Evolutionary conservation across 2,113 vertebrate genomes (phyloP).

Genomic region (Lathamus discolor): DNA sequence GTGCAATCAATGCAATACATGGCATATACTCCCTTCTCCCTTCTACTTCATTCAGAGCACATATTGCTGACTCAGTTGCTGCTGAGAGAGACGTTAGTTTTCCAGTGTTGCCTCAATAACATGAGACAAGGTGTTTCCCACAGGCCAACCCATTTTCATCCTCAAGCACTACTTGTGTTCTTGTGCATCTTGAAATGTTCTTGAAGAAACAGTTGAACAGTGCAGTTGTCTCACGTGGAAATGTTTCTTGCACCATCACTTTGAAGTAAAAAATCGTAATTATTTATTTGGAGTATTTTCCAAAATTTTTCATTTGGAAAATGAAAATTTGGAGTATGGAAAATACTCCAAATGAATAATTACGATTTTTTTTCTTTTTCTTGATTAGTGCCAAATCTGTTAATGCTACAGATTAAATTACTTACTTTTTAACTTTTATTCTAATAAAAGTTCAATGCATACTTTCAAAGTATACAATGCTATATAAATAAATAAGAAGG

Average conservation of each 20-base stretch:
- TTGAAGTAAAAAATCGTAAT: not conserved
- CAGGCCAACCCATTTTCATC: not conserved
- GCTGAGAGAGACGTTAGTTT: not conserved
- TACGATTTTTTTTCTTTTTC: not conserved
- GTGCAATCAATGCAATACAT: not conserved
- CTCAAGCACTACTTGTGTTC: not conserved
- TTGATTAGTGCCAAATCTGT: not conserved
- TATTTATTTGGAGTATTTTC: not conserved
- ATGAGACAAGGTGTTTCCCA: not conserved
- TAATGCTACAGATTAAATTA: not conserved
- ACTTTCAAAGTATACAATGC: not conserved
- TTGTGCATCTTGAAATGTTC: not conserved
- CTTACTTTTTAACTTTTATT: not conserved
- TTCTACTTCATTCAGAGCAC: not conserved
- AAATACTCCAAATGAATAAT: not conserved
- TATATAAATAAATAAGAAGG: not conserved
- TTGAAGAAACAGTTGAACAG: not conserved
- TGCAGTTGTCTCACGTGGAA: not conserved
- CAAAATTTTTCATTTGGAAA: not conserved
- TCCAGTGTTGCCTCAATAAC: not conserved
- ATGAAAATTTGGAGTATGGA: not conserved
- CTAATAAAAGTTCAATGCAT: not conserved
- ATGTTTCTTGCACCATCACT: not conserved
- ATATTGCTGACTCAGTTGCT: not conserved
- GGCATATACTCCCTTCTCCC: not conserved